Evolutionary conservation across 2,888 invertebrate genomes (phyloP), one percentile per base, ranked within the genome.

Genomic region (Tyria jacobaeae): DNA sequence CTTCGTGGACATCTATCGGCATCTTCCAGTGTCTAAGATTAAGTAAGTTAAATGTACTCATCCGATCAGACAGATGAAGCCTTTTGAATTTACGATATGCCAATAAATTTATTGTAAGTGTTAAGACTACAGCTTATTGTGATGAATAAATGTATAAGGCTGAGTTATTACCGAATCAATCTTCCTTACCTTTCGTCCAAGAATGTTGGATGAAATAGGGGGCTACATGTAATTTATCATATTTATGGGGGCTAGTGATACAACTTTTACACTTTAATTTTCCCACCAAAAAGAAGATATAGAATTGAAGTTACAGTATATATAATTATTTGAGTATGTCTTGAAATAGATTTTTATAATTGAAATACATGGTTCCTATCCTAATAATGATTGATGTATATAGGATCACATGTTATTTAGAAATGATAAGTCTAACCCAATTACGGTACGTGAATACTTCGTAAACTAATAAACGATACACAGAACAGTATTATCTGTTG

Each of bases 21-120:
- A 64, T 60, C 61, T 31, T 21, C 9, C 60, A 57, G 27, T 10
- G 25, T 71, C 56, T 37, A 54, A 80, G 77, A 75, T 75, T 80
- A 84, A 83, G 77, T 80, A 79, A 78, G 81, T 82, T 81, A 76
- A 83, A 86, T 76, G 83, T 53, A 69, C 68, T 41, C 75, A 64
- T 68, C 57, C 75, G 73, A 79, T 80, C 71, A 68, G 64, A 57
- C 67, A 72, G 52, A 62, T 68, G 72, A 72, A 83, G 84, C 86
- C 87, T 89, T 87, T 89, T 82, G 82, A 83, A 80, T 82, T 81
- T 66, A 74, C 77, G 72, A 68, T 76, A 66, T 65, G 70, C 48
- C 54, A 66, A 73, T 66, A 80, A 82, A 84, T 83, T 78, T 76
- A 71, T 71, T 74, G 66, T 76, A 73, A 80, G 82, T 79, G 71